Evolutionary conservation across 30 jellyfish, hydroid and myxozoan species (phyloP).

Genomic region (Aurelia sp.): DNA sequence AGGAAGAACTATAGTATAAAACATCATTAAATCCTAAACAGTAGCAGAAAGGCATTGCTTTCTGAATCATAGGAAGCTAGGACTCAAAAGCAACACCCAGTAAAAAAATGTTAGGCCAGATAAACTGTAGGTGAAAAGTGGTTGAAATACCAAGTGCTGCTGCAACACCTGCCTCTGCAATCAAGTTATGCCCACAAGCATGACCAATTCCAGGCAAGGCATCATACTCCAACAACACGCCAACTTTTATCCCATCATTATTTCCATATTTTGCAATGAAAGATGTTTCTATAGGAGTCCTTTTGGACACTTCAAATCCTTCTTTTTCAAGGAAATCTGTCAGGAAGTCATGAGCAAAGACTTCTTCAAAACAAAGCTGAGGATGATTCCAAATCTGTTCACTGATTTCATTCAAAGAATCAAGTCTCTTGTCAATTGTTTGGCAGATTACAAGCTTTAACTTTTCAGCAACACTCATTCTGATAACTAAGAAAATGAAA

Average conservation of each 20-base stretch:
- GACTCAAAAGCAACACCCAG: too few relatives aligned
- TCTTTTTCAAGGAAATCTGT: constrained; percentile 73
- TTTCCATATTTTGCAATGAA: constrained; percentile 86
- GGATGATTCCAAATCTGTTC: constrained; percentile 84
- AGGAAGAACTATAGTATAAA: too few relatives aligned
- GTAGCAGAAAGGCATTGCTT: too few relatives aligned
- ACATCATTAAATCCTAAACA: too few relatives aligned
- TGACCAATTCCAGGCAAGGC: constrained; percentile 99
- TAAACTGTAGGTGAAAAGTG: background rate
- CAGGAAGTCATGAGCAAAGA: constrained; percentile 67
- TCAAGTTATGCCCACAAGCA: constrained; percentile 97
- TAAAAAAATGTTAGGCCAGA: too few relatives aligned
- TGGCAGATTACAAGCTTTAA: constrained; percentile 35
- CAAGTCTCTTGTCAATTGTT: constrained; percentile 55
- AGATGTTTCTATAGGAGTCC: constrained; percentile 85
- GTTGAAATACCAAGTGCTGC: constrained; percentile 85
- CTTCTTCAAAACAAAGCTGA: constrained; percentile 83
- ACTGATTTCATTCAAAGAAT: constrained; percentile 65
- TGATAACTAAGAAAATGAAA: too few relatives aligned
- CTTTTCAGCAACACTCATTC: constrained; percentile 11
- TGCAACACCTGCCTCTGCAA: constrained; percentile 92
- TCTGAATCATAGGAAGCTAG: too few relatives aligned
- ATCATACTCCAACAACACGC: constrained; percentile 91
- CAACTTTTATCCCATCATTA: constrained; percentile 76
- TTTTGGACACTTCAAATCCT: constrained; percentile 79